Evolutionary conservation across 2,797 vertebrate species (phyloP).

Genomic region (Trematomus bernacchii): DNA sequence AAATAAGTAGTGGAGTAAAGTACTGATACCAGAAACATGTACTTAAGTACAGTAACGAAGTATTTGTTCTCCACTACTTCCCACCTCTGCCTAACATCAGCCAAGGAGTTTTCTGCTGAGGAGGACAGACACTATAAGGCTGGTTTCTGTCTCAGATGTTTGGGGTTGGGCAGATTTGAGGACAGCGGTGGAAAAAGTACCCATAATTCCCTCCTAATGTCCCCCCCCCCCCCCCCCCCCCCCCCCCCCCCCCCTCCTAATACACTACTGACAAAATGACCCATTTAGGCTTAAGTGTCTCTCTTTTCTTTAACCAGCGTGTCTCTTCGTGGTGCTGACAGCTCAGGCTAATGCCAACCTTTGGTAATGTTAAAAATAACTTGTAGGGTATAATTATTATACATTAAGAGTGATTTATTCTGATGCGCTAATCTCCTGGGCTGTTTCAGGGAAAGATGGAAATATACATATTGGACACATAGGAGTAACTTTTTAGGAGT

Average conservation of each 20-base stretch:
- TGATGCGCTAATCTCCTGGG: neutral
- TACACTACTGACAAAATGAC: conserved; percentile 55
- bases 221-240: conserved; percentile 32
- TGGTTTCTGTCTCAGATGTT: conserved; percentile 61
- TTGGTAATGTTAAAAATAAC: conserved; percentile 9
- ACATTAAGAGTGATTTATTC: conserved; percentile 1
- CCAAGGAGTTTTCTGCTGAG: conserved; percentile 73
- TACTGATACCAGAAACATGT: too few species aligned
- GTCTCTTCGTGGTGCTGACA: conserved; percentile 24
- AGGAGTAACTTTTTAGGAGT: too few species aligned
- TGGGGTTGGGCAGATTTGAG: conserved; percentile 63
- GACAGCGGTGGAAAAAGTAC: conserved; percentile 73
- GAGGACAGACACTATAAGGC: conserved; percentile 73
- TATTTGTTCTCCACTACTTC: too few species aligned
- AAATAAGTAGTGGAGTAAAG: too few species aligned
- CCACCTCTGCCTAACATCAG: conserved; percentile 49
- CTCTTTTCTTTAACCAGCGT: conserved; percentile 31
- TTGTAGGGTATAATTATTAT: neutral
- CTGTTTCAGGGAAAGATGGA: neutral
- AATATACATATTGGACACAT: neutral
- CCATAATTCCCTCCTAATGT: conserved; percentile 64
- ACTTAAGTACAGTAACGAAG: too few species aligned
- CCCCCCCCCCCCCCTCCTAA: conserved; percentile 42
- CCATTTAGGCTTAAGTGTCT: conserved; percentile 41
- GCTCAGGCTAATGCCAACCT: conserved; percentile 12